Evolutionary conservation across 2,888 invertebrate species (phyloP).

Genomic region (Caenorhabditis sp.): DNA sequence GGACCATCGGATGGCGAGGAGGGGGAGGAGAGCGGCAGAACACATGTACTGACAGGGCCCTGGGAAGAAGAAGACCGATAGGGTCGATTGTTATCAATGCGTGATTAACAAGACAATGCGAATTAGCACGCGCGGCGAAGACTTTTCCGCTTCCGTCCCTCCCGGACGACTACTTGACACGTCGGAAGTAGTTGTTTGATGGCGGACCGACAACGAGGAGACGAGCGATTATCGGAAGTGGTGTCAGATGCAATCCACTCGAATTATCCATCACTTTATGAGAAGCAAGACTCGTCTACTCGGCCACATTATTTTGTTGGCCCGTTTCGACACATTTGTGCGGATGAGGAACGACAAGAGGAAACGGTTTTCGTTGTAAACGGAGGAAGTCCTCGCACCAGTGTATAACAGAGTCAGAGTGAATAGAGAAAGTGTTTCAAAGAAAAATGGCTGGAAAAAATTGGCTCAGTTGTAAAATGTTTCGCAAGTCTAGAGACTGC

Average conservation of each 20-base stretch:
- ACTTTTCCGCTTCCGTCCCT: not conserved
- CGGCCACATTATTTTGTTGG: not conserved
- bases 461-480: no score
- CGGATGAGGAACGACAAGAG: not conserved
- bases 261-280: constrained; percentile 41
- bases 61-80: not conserved
- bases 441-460: no score
- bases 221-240: constrained; percentile 46
- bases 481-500: no score
- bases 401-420: no score
- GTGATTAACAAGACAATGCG: constrained; percentile 48
- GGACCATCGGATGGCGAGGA: not conserved
- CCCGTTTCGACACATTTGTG: constrained; percentile 26
- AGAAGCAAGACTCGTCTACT: not conserved
- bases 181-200: constrained; percentile 50
- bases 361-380: not conserved
- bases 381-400: no score
- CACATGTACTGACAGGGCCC: constrained; percentile 13
- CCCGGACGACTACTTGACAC: constrained; percentile 29
- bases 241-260: constrained; percentile 47
- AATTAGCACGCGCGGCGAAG: constrained; percentile 37
- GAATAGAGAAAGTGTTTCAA: no score
- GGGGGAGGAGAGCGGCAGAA: not conserved
- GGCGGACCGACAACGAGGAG: constrained; percentile 11
- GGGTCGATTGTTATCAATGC: constrained; percentile 44